phyloP scores from a whole-genome alignment of 1,140 invertebrate genomes.

The Ruditapes philippinarum region DNA sequence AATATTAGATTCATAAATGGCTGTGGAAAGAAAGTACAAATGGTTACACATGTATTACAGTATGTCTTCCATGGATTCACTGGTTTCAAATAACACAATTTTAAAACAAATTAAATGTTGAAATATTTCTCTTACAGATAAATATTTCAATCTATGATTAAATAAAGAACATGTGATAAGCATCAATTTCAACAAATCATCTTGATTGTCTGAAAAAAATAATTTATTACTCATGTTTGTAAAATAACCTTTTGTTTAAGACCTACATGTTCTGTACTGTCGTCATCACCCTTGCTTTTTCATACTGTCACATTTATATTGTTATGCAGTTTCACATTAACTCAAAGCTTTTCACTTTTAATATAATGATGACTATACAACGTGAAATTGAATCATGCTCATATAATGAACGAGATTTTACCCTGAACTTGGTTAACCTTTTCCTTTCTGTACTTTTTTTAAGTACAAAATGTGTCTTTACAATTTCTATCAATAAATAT shows the following conservation, averaged over 20 bases:
- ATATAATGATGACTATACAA: too few relatives aligned
- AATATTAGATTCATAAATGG: background rate
- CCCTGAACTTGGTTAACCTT: background rate
- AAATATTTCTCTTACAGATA: background rate
- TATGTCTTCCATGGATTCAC: constrained; percentile 65
- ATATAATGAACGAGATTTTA: too few relatives aligned
- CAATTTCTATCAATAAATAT: background rate
- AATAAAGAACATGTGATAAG: background rate
- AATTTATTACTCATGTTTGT: too few relatives aligned
- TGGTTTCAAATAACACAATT: constrained; percentile 8
- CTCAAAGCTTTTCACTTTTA: too few relatives aligned
- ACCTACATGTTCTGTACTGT: background rate
- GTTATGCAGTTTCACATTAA: too few relatives aligned
- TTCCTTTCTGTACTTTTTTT: background rate
- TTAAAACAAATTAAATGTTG: background rate
- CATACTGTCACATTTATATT: too few relatives aligned
- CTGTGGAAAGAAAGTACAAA: constrained; percentile 49
- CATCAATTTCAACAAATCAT: background rate
- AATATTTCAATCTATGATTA: background rate
- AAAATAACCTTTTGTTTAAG: background rate
- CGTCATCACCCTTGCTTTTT: too few relatives aligned
- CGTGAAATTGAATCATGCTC: background rate
- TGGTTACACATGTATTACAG: constrained; percentile 66
- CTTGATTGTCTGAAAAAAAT: background rate
- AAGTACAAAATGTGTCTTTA: background rate